Base-by-base conservation (phyloP, 2,888 invertebrate species). In the Calliopum simillimum region DNA sequence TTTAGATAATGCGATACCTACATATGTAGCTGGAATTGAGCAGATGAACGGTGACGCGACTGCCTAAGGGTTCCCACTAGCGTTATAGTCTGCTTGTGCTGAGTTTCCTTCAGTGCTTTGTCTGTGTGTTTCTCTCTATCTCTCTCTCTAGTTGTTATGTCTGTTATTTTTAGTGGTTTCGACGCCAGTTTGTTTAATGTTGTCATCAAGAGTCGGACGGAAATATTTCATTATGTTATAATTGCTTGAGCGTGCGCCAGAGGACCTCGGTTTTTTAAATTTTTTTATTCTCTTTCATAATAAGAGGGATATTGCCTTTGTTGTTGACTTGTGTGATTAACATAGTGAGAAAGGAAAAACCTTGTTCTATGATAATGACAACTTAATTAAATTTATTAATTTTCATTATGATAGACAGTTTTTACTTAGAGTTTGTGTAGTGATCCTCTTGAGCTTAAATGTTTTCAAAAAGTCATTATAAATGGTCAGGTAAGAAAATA, bases 1-100 rank as follows among this genome's bases (percentile, higher is more conserved):
- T 73, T 73, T 73, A 71, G 73, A 73, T 73, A 73, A 71, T 61
- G 64, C 64, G 69, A 64, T 64, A 59, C 49, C 33, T 33, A n/a
- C n/a, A n/a, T n/a, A n/a, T n/a, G 33, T 33, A 33, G 33, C 33
- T 33, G 33, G 5, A 33, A 8, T 33, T 33, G 33, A 6, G 33
- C 33, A 33, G 33, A 33, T 8, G 33, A n/a, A n/a, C n/a, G 33
- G 33, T 33, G 33, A 33, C 33, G 5, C 8, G 33, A 33, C 8
- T 33, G n/a, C n/a, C 33, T 33, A 8, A 33, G 33, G 33, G 33
- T 33, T 8, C 33, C n/a, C 33, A 33, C 33, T 8, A 33, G 33
- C 33, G 33, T 33, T 33, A n/a, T n/a, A 33, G 33, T 33, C 33
- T 33, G 33, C 5, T 19, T 46, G 61, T 44, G 12, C 44, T 51